phyloP scores from a whole-genome alignment of 1,140 invertebrate species.

The Lineus longissimus region DNA sequence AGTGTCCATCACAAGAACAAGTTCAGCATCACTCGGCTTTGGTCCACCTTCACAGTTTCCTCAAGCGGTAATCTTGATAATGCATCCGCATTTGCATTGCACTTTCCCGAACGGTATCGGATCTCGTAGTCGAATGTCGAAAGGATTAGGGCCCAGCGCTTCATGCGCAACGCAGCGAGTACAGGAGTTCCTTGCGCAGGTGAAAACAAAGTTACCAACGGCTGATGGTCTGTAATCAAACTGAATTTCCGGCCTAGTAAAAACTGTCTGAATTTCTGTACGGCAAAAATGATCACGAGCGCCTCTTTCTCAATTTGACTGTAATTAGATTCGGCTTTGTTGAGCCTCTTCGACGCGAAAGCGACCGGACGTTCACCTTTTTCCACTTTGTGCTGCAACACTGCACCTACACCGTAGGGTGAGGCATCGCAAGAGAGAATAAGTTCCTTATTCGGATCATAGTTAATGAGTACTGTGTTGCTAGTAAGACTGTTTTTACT shows the following conservation, averaged over 20 bases:
- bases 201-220: slow-evolving; percentile 46
- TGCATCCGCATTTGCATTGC: slow-evolving; percentile 28
- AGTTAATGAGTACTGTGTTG: slow-evolving; percentile 38
- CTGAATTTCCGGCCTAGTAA: slow-evolving; percentile 52
- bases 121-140: slow-evolving; percentile 28
- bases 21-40: neutral
- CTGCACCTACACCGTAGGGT: slow-evolving; percentile 51
- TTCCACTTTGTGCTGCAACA: slow-evolving; percentile 46
- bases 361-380: slow-evolving; percentile 50
- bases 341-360: slow-evolving; percentile 41
- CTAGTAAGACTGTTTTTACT: slow-evolving; percentile 20
- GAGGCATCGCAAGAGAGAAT: slow-evolving; percentile 44
- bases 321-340: slow-evolving; percentile 31
- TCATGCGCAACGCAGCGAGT: slow-evolving; percentile 6
- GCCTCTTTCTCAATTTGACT: slow-evolving; percentile 39
- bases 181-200: slow-evolving; percentile 39
- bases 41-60: neutral
- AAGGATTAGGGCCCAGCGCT: slow-evolving; percentile 28
- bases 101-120: slow-evolving; percentile 23
- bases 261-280: slow-evolving; percentile 50
- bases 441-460: slow-evolving; percentile 44
- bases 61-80: slow-evolving; percentile 16
- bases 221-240: slow-evolving; percentile 56
- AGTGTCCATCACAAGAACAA: neutral
- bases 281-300: slow-evolving; percentile 47